These are phyloP conservation scores for Limosa lapponica DNA, from an alignment of 2,797 vertebrate genomes.

Conservation along the genomic window DNA sequence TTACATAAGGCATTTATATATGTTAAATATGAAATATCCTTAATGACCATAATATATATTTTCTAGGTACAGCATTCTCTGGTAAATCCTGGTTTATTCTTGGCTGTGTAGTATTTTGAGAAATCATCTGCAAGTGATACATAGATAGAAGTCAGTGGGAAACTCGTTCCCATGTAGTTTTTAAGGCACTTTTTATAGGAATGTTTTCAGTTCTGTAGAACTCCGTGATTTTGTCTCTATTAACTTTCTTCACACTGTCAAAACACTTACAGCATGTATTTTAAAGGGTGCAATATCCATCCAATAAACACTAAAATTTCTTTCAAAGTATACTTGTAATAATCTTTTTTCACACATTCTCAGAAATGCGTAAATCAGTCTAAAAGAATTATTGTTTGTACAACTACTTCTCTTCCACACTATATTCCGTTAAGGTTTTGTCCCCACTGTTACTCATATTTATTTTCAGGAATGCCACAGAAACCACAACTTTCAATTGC, in stretches of 20 bases:
- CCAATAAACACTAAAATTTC: slow-evolving; percentile 31
- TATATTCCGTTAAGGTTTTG: slow-evolving; percentile 36
- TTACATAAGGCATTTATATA: not conserved
- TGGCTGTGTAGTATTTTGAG: not conserved
- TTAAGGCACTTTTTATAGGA: not conserved
- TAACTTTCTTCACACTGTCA: not conserved
- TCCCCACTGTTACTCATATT: slow-evolving; percentile 47
- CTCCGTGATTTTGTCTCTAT: not conserved
- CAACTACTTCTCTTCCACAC: slow-evolving; percentile 19
- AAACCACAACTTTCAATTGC: slow-evolving; percentile 71
- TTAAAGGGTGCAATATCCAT: slow-evolving; percentile 34
- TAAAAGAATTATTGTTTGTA: slow-evolving; percentile 38
- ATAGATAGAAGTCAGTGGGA: not conserved
- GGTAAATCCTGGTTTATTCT: not conserved
- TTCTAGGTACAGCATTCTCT: not conserved
- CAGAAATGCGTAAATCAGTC: slow-evolving; percentile 22
- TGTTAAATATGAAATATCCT: not conserved
- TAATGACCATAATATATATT: not conserved
- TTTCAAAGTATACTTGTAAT: not conserved
- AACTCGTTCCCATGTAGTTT: not conserved
- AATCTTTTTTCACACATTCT: slow-evolving; percentile 42
- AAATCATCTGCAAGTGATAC: not conserved
- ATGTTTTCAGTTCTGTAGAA: not conserved
- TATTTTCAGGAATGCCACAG: slow-evolving; percentile 53
- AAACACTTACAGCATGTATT: not conserved